Conservation (phyloP, 2,113 vertebrate species). For the Odocoileus hemionus region DNA sequence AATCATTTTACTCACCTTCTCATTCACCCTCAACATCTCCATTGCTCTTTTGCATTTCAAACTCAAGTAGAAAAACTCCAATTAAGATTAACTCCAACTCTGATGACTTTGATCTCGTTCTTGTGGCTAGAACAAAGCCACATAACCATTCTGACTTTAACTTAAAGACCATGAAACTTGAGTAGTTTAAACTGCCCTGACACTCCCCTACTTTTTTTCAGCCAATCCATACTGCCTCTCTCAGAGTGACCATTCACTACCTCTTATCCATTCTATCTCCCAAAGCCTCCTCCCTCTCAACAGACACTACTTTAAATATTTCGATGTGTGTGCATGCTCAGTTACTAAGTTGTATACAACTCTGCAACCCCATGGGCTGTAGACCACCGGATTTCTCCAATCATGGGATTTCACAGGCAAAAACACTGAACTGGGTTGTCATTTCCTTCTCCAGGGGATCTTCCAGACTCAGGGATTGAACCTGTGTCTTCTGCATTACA, state of each 20-base stretch:
- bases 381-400: neutral
- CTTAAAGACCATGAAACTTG: neutral
- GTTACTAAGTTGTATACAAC: neutral
- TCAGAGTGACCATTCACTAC: neutral
- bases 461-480: neutral
- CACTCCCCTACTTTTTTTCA: neutral
- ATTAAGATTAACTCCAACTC: neutral
- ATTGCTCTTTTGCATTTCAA: neutral
- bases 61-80: neutral
- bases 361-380: neutral
- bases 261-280: neutral
- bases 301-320: neutral
- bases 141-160: neutral
- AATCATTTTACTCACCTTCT: neutral
- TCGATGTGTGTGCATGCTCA: rapidly evolving
- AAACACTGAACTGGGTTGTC: neutral
- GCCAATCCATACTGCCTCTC: neutral
- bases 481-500: neutral
- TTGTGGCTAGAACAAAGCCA: neutral
- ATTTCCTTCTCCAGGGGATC: neutral
- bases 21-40: neutral
- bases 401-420: neutral
- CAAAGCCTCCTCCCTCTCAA: neutral
- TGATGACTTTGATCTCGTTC: neutral
- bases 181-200: neutral